A percentile compares a stretch with the other conserved stretches of the same genome.
phyloP scores from a whole-genome alignment of 2,888 invertebrate species.

The Drosophila trichaetosa region DNA sequence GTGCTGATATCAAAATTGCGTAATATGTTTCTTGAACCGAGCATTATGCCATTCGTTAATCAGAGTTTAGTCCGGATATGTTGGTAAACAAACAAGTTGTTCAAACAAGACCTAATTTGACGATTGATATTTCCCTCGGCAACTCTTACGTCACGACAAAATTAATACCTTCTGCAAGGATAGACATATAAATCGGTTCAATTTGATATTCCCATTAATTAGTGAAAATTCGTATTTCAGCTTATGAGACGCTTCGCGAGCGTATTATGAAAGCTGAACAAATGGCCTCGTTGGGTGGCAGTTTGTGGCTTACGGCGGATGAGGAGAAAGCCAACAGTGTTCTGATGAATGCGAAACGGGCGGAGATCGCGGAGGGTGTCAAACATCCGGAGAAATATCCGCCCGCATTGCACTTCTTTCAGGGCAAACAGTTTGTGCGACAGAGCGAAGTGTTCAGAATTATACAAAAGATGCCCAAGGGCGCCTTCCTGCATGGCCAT shows the following conservation, averaged over 20 bases:
- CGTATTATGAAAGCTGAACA: conserved; percentile 84
- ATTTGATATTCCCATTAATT: background rate
- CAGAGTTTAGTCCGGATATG: background rate
- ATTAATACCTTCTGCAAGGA: background rate
- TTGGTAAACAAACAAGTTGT: background rate
- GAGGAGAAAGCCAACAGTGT: conserved; percentile 84
- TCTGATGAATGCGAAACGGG: conserved; percentile 84
- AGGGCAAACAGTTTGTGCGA: conserved; percentile 86
- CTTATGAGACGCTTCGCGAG: conserved; percentile 83
- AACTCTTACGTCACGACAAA: background rate
- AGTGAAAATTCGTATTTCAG: conserved; percentile 45
- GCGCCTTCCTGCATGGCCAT: conserved; percentile 87
- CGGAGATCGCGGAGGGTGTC: conserved; percentile 81
- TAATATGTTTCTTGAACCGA: background rate
- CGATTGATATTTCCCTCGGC: background rate
- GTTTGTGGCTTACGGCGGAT: conserved; percentile 80
- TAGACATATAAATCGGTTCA: background rate
- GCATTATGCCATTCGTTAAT: background rate
- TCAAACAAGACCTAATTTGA: background rate
- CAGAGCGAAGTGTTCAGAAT: conserved; percentile 87
- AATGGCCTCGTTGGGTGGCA: conserved; percentile 80
- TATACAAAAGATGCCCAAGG: conserved; percentile 87
- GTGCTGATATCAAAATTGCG: background rate
- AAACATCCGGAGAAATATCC: conserved; percentile 85
- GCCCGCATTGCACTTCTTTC: conserved; percentile 87